phyloP scores from a whole-genome alignment of 2,113 vertebrate species.

The Phylloscopus trochilus region DNA sequence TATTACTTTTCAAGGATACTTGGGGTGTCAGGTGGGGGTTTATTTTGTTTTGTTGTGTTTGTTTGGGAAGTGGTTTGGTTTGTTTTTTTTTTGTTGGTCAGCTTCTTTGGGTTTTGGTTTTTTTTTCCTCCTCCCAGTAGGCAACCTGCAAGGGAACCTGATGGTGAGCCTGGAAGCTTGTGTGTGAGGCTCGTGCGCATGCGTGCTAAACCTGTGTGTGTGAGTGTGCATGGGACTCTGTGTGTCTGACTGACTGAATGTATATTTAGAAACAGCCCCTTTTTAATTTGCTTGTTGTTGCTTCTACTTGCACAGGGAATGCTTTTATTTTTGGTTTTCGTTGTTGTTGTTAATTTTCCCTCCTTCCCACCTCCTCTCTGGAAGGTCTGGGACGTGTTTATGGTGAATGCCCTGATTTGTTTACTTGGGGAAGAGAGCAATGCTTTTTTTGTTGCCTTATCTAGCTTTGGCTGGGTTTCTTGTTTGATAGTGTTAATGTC shows the following conservation, averaged over 20 bases:
- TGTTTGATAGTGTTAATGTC: conserved; percentile 69
- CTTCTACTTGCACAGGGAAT: conserved; percentile 64
- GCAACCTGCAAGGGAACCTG: conserved; percentile 66
- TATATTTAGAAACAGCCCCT: conserved; percentile 45
- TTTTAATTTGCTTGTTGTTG: conserved; percentile 57
- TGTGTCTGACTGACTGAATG: conserved; percentile 43
- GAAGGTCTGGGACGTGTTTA: conserved; percentile 44
- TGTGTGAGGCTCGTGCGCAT: not conserved
- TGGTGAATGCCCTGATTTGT: conserved; percentile 67
- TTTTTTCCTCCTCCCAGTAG: conserved; percentile 17
- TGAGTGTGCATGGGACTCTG: not conserved
- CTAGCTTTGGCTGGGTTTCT: conserved; percentile 78
- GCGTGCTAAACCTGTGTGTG: conserved; percentile 1
- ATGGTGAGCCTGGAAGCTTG: conserved; percentile 55
- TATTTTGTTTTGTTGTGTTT: conserved; percentile 21
- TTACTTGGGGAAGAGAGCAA: conserved; percentile 75
- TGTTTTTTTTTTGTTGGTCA: not conserved
- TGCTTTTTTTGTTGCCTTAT: conserved; percentile 83
- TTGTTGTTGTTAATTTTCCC: not conserved
- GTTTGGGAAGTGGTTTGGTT: not conserved
- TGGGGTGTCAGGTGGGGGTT: not conserved
- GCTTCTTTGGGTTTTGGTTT: not conserved
- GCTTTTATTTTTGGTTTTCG: conserved; percentile 8
- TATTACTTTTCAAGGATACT: conserved; percentile 63
- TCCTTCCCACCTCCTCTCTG: not conserved